Percentiles rank a stretch among this genome's conserved stretches.
phyloP scores from a whole-genome alignment of 2,113 vertebrate genomes.

The Grammomys dolichurus region DNA sequence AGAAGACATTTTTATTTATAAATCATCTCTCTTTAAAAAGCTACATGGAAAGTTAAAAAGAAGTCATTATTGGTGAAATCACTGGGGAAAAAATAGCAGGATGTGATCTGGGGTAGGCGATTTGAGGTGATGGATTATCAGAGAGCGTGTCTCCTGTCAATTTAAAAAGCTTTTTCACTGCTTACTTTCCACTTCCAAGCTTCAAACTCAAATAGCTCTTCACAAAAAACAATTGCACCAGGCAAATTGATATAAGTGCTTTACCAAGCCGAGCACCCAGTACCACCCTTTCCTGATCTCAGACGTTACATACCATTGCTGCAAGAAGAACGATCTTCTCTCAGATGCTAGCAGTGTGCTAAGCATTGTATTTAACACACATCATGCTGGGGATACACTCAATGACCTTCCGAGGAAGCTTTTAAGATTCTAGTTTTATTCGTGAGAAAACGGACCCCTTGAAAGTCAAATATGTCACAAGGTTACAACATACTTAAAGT shows the following conservation, averaged over 20 bases:
- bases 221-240: conserved; percentile 68
- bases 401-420: not conserved
- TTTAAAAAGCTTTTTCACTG: conserved; percentile 87
- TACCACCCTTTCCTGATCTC: not conserved
- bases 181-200: conserved; percentile 81
- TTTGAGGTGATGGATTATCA: conserved; percentile 71
- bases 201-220: conserved; percentile 77
- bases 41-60: conserved; percentile 33
- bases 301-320: not conserved
- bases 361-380: not conserved
- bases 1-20: conserved; percentile 68
- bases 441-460: not conserved
- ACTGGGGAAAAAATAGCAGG: conserved; percentile 53
- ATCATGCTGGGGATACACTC: not conserved
- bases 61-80: conserved; percentile 72
- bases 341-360: not conserved
- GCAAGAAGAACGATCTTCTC: not conserved
- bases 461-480: not conserved
- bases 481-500: not conserved
- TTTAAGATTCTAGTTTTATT: not conserved
- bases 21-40: conserved; percentile 37
- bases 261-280: not conserved
- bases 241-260: conserved; percentile 71
- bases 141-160: conserved; percentile 79
- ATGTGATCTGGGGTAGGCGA: not conserved